Evolutionary conservation across 2,113 vertebrate species (phyloP).

Genomic region (Panthera uncia): DNA sequence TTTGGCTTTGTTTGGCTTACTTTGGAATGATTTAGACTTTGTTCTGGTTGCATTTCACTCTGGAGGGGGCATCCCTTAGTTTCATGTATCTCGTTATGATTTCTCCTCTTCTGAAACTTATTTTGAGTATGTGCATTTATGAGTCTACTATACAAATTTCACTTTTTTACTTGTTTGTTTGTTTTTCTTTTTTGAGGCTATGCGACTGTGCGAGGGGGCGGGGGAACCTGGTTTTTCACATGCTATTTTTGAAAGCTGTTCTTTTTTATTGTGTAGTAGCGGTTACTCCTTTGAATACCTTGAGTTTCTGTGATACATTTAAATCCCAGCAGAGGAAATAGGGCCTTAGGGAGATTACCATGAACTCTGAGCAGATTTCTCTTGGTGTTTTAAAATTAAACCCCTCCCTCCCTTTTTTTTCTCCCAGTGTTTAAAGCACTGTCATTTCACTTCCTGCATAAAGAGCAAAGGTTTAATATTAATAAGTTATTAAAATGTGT

Average conservation of each 20-base stretch:
- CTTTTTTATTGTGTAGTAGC: background rate
- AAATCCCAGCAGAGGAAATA: background rate
- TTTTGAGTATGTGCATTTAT: background rate
- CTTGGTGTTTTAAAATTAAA: background rate
- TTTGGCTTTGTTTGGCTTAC: background rate
- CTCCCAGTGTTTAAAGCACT: background rate
- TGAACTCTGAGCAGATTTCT: background rate
- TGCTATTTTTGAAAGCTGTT: background rate
- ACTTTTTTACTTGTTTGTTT: background rate
- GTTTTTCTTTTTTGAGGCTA: background rate
- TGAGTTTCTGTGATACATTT: background rate
- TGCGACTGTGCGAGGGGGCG: background rate
- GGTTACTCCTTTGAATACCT: background rate
- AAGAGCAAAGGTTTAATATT: background rate
- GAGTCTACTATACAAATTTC: background rate
- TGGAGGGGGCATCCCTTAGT: background rate
- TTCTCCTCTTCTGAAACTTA: background rate
- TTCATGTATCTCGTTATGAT: background rate
- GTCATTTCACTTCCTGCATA: background rate
- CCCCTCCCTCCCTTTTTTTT: no score
- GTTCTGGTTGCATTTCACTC: background rate
- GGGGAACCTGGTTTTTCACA: background rate
- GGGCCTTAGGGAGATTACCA: background rate
- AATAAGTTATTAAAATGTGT: background rate
- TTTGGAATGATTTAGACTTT: background rate